These are phyloP conservation scores for Ctenochaetus hawaiiensis DNA, from an alignment of 2,797 vertebrate genomes.

Conservation along the genomic window DNA sequence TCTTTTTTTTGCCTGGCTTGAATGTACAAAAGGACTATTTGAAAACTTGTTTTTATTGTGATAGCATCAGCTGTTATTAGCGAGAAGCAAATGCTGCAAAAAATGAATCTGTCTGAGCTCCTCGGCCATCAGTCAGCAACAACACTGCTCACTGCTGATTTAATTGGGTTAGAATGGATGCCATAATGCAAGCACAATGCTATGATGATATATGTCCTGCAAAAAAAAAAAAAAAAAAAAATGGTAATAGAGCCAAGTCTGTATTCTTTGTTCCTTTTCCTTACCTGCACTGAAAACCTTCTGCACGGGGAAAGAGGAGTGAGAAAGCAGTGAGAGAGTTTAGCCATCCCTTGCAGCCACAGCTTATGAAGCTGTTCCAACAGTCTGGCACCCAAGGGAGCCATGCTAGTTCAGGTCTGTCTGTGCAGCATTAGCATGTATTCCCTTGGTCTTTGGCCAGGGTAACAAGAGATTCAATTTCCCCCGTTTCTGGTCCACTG, in stretches of 20 bases:
- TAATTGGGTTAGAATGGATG: conserved; percentile 59
- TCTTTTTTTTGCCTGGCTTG: conserved; percentile 34
- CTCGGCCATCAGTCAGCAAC: conserved; percentile 66
- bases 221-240: no score
- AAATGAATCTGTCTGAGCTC: conserved; percentile 75
- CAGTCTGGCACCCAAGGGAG: conserved; percentile 40
- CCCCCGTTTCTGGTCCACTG: conserved; percentile 57
- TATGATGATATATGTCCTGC: conserved; percentile 23
- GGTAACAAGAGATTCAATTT: conserved; percentile 66
- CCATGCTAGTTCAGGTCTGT: conserved; percentile 47
- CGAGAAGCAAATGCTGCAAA: conserved; percentile 59
- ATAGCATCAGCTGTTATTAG: conserved; percentile 74
- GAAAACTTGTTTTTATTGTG: conserved; percentile 61
- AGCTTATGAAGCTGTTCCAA: conserved; percentile 55
- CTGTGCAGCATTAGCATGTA: conserved; percentile 60
- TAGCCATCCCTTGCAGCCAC: conserved; percentile 32
- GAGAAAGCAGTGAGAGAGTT: conserved; percentile 34
- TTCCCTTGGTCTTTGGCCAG: conserved; percentile 60
- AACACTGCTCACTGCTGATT: conserved; percentile 59
- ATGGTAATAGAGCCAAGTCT: not conserved
- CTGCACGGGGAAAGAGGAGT: conserved; percentile 10
- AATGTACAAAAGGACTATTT: conserved; percentile 47
- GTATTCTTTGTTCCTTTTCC: conserved; percentile 14
- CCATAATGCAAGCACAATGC: conserved; percentile 19
- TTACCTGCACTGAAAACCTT: conserved; percentile 41